phyloP scores from a whole-genome alignment of 1,140 invertebrate genomes.

The Meloidogyne chitwoodi region DNA sequence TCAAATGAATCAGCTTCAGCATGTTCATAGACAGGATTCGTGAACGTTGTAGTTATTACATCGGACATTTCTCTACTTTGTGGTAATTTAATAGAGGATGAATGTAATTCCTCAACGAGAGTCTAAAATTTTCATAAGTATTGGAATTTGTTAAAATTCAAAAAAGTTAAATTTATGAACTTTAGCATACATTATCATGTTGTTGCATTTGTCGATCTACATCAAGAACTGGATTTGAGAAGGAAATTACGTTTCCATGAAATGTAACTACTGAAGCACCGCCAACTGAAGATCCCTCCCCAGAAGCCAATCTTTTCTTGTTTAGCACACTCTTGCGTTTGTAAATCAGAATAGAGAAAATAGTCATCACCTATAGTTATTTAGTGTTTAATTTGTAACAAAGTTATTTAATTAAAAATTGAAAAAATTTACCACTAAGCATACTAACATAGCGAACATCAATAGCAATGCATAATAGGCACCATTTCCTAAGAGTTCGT shows the following conservation, averaged over 20 bases:
- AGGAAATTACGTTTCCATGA: conserved; percentile 59
- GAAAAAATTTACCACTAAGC: conserved; percentile 18
- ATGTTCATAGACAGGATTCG: conserved; percentile 58
- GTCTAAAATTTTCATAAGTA: conserved; percentile 18
- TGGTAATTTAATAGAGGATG: not conserved
- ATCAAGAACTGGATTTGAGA: conserved; percentile 57
- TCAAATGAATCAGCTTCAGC: not conserved
- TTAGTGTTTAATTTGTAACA: not conserved
- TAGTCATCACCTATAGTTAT: conserved; percentile 33
- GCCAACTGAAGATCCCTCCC: conserved; percentile 12
- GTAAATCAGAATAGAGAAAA: conserved; percentile 48
- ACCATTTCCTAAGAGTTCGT: conserved; percentile 13
- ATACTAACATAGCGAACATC: conserved; percentile 47
- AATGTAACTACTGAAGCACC: conserved; percentile 45
- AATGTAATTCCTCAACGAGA: conserved; percentile 20
- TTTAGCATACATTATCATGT: not conserved
- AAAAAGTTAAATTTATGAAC: not conserved
- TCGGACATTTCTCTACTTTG: conserved; percentile 7
- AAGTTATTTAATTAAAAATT: no score
- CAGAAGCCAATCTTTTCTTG: conserved; percentile 55
- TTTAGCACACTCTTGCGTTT: conserved; percentile 38
- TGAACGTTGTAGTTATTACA: conserved; percentile 50
- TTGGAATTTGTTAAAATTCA: not conserved
- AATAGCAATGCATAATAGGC: conserved; percentile 48
- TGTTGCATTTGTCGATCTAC: conserved; percentile 9